Evolutionary conservation across 2,113 vertebrate genomes (phyloP), one percentile per base, ranked within the genome.

Genomic region (Solea solea): DNA sequence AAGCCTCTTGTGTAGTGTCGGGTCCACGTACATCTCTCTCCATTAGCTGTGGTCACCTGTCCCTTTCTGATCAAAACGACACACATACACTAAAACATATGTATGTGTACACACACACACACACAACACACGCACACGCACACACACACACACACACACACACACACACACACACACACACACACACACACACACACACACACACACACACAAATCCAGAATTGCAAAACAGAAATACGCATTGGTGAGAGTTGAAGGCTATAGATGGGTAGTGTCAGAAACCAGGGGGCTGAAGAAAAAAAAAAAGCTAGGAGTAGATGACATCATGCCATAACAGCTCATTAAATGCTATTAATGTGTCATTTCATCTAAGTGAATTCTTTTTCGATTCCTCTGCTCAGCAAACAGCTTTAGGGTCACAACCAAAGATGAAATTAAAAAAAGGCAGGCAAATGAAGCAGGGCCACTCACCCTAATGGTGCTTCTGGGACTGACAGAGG

Each of bases 311-410:
- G 40, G 40, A 68, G 66, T 88, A 77, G 79, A 86, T 71, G 73
- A 87, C 89, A 93, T 86, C 74, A 78, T 78, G 83, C 85, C 85
- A 86, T 90, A 93, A 90, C 86, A 92, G 88, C 91, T 93, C 91
- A 93, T 93, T 94, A 94, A 91, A 92, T 46, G 69, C 92, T 89
- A 93, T 94, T 93, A 93, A 88, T 82, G 80, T 86, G 89, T 90
- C 90, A 92, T 92, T 90, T 92, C 85, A 90, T 90, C 90, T 81
- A 88, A 93, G 88, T 85, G 89, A 90, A 92, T 91, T 84, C 88
- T 91, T 88, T 90, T 85, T 87, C 78, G 5, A 88, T 87, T 82
- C 80, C 63, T 82, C 70, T 87, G 84, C 86, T 89, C 81, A 82
- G 83, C 83, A 91, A 89, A 93, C 88, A 91, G 91, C 91, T 88